A percentile compares a stretch with the other conserved stretches of the same genome.
These are phyloP conservation scores for Cervus canadensis DNA, from an alignment of 2,113 vertebrate genomes.

Conservation along the genomic window DNA sequence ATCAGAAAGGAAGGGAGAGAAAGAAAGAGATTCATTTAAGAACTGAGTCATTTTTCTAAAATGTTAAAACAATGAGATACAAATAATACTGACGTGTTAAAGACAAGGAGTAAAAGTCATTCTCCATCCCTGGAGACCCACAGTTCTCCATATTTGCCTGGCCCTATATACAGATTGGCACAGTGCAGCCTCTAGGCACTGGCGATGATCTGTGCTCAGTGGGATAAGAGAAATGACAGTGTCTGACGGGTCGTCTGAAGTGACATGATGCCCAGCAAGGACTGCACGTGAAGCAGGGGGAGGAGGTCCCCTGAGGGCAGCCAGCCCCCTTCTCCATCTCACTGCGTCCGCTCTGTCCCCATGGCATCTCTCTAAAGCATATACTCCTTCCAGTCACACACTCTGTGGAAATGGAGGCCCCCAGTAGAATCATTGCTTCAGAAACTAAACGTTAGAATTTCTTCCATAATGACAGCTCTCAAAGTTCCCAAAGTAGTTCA, in stretches of 20 bases:
- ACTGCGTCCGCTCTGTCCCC: accelerated
- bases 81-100: background rate
- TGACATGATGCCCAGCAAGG: background rate
- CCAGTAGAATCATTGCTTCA: background rate
- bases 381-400: background rate
- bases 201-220: background rate
- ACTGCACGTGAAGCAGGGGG: accelerated
- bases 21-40: background rate
- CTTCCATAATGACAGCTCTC: background rate
- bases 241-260: background rate
- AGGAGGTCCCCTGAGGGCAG: background rate
- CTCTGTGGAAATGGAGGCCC: background rate
- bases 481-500: background rate
- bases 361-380: background rate
- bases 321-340: background rate
- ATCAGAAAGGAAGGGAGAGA: background rate
- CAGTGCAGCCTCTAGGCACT: background rate
- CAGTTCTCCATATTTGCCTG: background rate
- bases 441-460: background rate
- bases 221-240: background rate
- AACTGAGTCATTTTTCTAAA: background rate
- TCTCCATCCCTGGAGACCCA: background rate
- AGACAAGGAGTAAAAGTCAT: background rate
- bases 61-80: background rate
- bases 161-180: background rate